Conservation (phyloP, 2,797 vertebrate species). For the Siniperca scherzeri region DNA sequence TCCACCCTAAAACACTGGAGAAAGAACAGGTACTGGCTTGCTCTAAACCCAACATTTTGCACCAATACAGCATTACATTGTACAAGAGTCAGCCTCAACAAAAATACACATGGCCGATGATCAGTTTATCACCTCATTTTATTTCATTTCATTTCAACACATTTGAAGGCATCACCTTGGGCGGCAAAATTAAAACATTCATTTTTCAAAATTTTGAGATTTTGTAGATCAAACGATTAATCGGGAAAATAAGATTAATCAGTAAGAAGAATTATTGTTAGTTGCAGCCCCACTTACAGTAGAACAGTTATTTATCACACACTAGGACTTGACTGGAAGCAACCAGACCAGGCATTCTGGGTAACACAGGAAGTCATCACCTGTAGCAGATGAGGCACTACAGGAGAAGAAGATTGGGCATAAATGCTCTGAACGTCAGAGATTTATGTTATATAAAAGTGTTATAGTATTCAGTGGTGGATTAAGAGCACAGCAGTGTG, state of each 20-base stretch:
- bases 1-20: background rate
- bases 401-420: background rate
- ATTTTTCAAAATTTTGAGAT: background rate
- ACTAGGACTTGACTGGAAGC: background rate
- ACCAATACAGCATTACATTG: background rate
- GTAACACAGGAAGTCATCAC: background rate
- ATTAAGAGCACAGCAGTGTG: slow-evolving; percentile 13
- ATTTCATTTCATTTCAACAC: too few species aligned
- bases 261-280: background rate
- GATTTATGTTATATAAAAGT: slow-evolving; percentile 17
- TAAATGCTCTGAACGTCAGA: background rate
- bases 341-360: background rate
- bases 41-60: background rate
- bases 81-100: background rate
- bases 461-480: background rate
- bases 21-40: background rate
- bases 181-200: too few species aligned
- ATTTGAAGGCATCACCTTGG: background rate
- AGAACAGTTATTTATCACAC: background rate
- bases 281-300: background rate
- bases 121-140: background rate
- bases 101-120: background rate
- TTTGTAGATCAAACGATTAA: background rate
- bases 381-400: background rate
- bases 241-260: background rate